phyloP scores from a whole-genome alignment of 2,888 invertebrate genomes.

The Cyclophora albipunctata region DNA sequence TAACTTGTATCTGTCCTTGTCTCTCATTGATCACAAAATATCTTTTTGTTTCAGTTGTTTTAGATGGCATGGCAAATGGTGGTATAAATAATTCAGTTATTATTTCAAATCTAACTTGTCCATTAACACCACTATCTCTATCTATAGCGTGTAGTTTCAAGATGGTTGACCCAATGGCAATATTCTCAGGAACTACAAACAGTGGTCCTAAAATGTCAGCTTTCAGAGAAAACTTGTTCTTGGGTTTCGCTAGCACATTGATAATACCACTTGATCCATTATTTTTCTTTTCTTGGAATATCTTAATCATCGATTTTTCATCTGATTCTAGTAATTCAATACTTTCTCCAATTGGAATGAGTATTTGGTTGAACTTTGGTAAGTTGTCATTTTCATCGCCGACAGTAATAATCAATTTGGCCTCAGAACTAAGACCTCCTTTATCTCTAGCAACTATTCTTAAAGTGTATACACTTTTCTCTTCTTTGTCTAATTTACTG shows the following conservation, averaged over 20 bases:
- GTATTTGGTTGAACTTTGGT: constrained; percentile 81
- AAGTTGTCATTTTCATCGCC: constrained; percentile 89
- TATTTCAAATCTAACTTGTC: constrained; percentile 82
- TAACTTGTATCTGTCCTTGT: constrained; percentile 84
- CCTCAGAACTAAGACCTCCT: constrained; percentile 84
- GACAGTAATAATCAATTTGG: constrained; percentile 80
- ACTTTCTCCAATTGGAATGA: constrained; percentile 80
- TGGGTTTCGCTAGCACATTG: constrained; percentile 51
- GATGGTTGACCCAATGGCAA: constrained; percentile 80
- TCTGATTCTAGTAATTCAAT: constrained; percentile 79
- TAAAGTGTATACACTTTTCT: constrained; percentile 79
- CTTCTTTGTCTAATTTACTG: constrained; percentile 82
- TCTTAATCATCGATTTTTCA: constrained; percentile 63
- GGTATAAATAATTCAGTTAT: constrained; percentile 80
- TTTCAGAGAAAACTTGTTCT: constrained; percentile 51
- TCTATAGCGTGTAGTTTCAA: constrained; percentile 83
- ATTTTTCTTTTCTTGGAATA: constrained; percentile 58
- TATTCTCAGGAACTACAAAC: constrained; percentile 82
- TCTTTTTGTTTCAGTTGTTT: constrained; percentile 71
- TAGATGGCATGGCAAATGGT: constrained; percentile 53
- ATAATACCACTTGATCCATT: constrained; percentile 38
- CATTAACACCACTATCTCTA: constrained; percentile 81
- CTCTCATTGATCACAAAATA: constrained; percentile 85
- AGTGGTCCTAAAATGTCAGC: constrained; percentile 69
- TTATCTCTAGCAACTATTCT: constrained; percentile 84